A percentile compares a stretch with the other conserved stretches of the same genome.
Evolutionary conservation across 64 coral and sea anemone genomes (phyloP).

Genomic region (Dendronephthya gigantea): DNA sequence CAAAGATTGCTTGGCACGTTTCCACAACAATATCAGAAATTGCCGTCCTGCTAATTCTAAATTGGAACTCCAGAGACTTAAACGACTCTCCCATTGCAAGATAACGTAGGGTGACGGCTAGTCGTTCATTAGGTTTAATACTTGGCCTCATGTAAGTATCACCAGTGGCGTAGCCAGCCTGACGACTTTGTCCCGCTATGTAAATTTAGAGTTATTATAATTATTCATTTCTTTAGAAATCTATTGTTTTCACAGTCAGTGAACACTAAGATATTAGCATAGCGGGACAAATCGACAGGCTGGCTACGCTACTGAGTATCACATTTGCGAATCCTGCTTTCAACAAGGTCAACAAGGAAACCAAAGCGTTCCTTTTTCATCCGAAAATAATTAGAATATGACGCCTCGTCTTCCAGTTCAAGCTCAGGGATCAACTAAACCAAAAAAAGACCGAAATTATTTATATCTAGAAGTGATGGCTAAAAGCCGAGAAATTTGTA

Average conservation of each 20-base stretch:
- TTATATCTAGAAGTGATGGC: neutral
- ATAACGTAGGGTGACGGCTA: slow-evolving; percentile 44
- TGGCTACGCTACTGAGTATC: too few relatives aligned
- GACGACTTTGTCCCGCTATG: too few relatives aligned
- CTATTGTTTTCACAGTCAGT: too few relatives aligned
- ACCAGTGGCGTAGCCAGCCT: too few relatives aligned
- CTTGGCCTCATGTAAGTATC: slow-evolving; percentile 32
- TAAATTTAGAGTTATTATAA: too few relatives aligned
- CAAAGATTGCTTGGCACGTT: slow-evolving; percentile 20
- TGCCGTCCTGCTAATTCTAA: slow-evolving; percentile 29
- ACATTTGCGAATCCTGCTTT: slow-evolving; percentile 9
- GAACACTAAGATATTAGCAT: too few relatives aligned
- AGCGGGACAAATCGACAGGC: too few relatives aligned
- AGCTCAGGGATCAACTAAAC: slow-evolving; percentile 20
- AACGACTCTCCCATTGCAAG: slow-evolving; percentile 43
- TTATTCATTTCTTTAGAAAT: too few relatives aligned
- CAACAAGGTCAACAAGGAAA: slow-evolving; percentile 15
- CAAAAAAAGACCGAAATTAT: neutral
- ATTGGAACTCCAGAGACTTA: slow-evolving; percentile 32
- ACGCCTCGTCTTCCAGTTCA: slow-evolving; percentile 21
- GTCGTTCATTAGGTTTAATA: slow-evolving; percentile 41
- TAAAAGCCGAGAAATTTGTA: neutral
- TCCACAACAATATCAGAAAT: slow-evolving; percentile 33
- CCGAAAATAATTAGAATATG: slow-evolving; percentile 25
- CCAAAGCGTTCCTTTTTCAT: slow-evolving; percentile 7